These are phyloP conservation scores for Laothoe populi DNA, from an alignment of 2,888 invertebrate species.

Conservation along the genomic window DNA sequence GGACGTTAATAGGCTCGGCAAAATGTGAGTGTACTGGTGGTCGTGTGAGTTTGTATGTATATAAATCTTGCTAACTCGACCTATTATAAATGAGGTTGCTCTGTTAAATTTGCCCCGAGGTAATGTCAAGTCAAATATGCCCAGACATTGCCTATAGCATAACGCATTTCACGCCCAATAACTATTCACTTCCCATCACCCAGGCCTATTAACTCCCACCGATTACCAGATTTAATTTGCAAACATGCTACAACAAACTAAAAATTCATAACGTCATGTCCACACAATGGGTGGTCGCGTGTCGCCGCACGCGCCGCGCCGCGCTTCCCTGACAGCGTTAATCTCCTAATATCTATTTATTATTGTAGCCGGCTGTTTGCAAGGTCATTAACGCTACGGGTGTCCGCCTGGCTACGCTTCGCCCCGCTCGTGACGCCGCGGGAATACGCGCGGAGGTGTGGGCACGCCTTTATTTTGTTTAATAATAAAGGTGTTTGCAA, in stretches of 20 bases:
- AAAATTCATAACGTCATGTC: constrained; percentile 42
- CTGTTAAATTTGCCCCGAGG: not conserved
- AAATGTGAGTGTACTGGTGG: too few species aligned
- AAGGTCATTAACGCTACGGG: constrained; percentile 67
- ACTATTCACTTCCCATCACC: constrained; percentile 1
- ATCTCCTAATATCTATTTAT: constrained; percentile 73
- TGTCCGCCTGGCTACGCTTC: constrained; percentile 11
- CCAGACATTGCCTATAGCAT: constrained; percentile 25
- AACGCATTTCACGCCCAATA: constrained; percentile 23
- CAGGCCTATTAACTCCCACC: not conserved
- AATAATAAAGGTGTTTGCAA: not conserved
- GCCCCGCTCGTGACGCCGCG: not conserved
- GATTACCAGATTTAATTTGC: constrained; percentile 27
- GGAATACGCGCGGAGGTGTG: constrained; percentile 12
- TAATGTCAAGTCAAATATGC: too few species aligned
- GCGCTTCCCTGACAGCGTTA: constrained; percentile 52
- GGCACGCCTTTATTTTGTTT: constrained; percentile 22
- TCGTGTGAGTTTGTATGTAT: too few species aligned
- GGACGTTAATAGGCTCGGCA: too few species aligned
- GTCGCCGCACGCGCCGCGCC: constrained; percentile 36
- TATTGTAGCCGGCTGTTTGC: constrained; percentile 61
- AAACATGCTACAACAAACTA: constrained; percentile 17
- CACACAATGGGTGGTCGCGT: constrained; percentile 37
- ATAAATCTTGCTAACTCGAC: too few species aligned
- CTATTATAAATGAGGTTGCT: not conserved